A percentile compares a stretch with the other conserved stretches of the same genome.
Conservation (phyloP, 2,113 vertebrate species). For the Loxodonta africana region DNA sequence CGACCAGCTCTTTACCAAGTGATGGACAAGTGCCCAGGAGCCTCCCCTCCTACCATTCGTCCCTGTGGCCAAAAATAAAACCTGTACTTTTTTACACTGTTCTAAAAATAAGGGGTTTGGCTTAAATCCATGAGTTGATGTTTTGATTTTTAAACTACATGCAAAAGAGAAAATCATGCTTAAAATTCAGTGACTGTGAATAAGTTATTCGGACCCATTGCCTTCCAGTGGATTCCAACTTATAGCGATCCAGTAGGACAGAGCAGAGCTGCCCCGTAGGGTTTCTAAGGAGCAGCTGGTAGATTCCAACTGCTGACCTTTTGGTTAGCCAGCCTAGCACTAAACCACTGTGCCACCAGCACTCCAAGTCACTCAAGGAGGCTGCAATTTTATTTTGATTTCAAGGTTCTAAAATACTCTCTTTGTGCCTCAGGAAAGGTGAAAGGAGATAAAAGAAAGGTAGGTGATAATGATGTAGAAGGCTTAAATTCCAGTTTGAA, state of each 20-base stretch:
- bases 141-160: slow-evolving; percentile 67
- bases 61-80: slow-evolving; percentile 45
- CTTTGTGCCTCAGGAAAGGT: background rate
- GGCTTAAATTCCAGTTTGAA: background rate
- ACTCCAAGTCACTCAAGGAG: background rate
- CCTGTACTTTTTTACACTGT: background rate
- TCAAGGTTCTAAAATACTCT: background rate
- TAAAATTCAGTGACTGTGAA: background rate
- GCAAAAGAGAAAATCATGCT: background rate
- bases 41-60: background rate
- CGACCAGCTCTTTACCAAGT: background rate
- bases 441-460: background rate
- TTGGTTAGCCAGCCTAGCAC: too few relatives aligned
- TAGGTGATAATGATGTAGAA: background rate
- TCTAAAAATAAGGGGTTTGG: slow-evolving; percentile 75
- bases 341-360: too few relatives aligned
- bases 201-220: background rate
- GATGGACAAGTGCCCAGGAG: background rate
- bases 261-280: too few relatives aligned
- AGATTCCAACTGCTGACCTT: too few relatives aligned
- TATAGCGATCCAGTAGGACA: too few relatives aligned
- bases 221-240: too few relatives aligned
- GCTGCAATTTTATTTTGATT: slow-evolving; percentile 12
- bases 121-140: slow-evolving; percentile 48
- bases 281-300: too few relatives aligned